Conservation (phyloP, 1,140 invertebrate genomes). For the Sycophila sp. region DNA sequence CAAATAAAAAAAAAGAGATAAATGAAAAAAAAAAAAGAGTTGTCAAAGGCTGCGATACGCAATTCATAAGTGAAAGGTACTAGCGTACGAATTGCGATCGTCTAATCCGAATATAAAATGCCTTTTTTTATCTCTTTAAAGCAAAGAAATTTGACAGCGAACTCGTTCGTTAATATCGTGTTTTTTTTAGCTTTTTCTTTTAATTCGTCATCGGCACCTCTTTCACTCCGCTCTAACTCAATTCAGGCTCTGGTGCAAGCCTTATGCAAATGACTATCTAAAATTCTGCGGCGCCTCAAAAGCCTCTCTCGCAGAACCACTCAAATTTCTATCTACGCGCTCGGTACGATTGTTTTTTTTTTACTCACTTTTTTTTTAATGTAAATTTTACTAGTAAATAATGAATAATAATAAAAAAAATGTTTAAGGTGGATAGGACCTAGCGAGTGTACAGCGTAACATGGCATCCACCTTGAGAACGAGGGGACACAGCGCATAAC, state of each 20-base stretch:
- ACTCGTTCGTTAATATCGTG: too few relatives aligned
- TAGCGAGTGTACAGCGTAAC: slow-evolving; percentile 30
- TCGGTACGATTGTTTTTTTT: too few relatives aligned
- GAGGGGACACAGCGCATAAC: slow-evolving; percentile 43
- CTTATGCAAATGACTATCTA: slow-evolving; percentile 31
- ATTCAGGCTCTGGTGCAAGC: too few relatives aligned
- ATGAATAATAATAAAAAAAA: too few relatives aligned
- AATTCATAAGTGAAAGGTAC: slow-evolving; percentile 10
- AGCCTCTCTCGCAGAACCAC: slow-evolving; percentile 18
- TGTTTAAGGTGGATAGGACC: slow-evolving; percentile 29
- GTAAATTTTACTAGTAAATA: slow-evolving; percentile 17
- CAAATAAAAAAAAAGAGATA: neutral
- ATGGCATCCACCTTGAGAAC: slow-evolving; percentile 35
- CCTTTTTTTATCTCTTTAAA: too few relatives aligned
- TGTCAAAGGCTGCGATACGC: neutral
- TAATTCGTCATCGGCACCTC: slow-evolving; percentile 15
- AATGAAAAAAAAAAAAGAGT: slow-evolving; percentile 14
- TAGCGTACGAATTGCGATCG: slow-evolving; percentile 4
- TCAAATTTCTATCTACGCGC: neutral
- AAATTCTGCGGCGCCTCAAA: slow-evolving; percentile 20
- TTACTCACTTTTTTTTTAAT: too few relatives aligned
- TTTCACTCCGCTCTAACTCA: too few relatives aligned
- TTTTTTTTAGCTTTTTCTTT: slow-evolving; percentile 37
- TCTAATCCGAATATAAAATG: slow-evolving; percentile 17
- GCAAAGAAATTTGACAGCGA: slow-evolving; percentile 35